Evolutionary conservation across 2,888 invertebrate species (phyloP).

Genomic region (Morinoia aosen): DNA sequence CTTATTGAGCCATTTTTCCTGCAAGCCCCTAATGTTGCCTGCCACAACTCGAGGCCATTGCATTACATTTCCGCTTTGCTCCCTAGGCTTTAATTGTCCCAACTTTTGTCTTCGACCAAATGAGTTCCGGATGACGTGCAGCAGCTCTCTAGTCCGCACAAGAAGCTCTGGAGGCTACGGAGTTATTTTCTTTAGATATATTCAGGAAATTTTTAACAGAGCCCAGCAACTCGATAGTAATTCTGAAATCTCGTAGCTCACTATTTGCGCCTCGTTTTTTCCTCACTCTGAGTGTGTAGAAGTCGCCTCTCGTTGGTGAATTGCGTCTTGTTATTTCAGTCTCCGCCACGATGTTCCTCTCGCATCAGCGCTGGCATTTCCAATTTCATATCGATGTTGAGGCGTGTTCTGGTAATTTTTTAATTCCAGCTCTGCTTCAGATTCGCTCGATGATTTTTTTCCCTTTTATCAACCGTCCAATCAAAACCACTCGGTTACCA

Average conservation of each 20-base stretch:
- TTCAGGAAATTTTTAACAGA: background rate
- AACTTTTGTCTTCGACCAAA: background rate
- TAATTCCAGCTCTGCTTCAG: background rate
- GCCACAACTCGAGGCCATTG: background rate
- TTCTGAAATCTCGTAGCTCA: background rate
- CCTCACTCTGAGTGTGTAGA: background rate
- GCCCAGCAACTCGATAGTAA: no score
- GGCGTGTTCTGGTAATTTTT: background rate
- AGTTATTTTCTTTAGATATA: background rate
- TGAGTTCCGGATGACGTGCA: background rate
- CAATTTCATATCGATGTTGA: background rate
- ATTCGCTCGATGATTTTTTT: background rate
- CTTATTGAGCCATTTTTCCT: background rate
- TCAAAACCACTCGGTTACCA: background rate
- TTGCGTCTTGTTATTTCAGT: background rate
- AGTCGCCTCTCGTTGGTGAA: background rate
- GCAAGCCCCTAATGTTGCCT: background rate
- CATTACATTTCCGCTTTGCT: background rate
- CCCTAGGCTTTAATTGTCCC: conserved; percentile 12
- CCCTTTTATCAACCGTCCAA: background rate
- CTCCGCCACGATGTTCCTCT: background rate
- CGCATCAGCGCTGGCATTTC: background rate
- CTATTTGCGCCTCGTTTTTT: background rate
- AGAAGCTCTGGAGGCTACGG: background rate
- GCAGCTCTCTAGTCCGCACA: background rate